Evolutionary conservation across 2,113 vertebrate species (phyloP).

Genomic region (Hippocampus guttulatus): DNA sequence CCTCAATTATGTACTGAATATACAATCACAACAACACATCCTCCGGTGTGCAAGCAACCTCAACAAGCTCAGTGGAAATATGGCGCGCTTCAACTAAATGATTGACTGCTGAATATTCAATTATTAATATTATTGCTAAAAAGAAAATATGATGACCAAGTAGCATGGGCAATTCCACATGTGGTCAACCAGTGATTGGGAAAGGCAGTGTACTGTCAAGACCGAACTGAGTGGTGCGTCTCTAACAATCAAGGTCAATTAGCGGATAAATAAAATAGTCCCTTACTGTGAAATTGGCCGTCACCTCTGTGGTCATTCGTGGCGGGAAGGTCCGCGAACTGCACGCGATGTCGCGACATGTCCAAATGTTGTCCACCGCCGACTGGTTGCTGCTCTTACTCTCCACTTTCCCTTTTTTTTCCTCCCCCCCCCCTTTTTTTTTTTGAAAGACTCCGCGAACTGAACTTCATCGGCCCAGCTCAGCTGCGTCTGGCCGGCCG

Average conservation of each 20-base stretch:
- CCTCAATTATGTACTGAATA: not conserved
- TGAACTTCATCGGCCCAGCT: conserved; percentile 41
- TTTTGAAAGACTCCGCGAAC: conserved; percentile 39
- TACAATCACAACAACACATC: not conserved
- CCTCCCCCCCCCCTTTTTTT: not conserved
- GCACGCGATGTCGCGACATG: conserved; percentile 78
- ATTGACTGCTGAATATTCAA: not conserved
- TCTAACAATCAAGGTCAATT: conserved; percentile 25
- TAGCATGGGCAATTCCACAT: not conserved
- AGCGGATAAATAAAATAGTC: not conserved
- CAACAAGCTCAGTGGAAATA: not conserved
- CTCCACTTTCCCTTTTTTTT: not conserved
- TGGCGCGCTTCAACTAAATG: not conserved
- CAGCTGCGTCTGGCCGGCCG: conserved; percentile 5
- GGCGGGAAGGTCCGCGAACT: conserved; percentile 72
- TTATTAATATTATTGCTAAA: not conserved
- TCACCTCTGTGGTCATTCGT: conserved; percentile 64
- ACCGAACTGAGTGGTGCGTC: not conserved
- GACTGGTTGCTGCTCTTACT: not conserved
- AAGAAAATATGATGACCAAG: not conserved
- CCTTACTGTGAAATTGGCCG: conserved; percentile 69
- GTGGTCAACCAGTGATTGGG: not conserved
- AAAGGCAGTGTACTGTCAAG: not conserved
- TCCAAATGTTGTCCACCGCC: conserved; percentile 19
- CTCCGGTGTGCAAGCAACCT: not conserved